Evolutionary conservation across 2,888 invertebrate genomes (phyloP).

Genomic region (Agriopis marginaria): DNA sequence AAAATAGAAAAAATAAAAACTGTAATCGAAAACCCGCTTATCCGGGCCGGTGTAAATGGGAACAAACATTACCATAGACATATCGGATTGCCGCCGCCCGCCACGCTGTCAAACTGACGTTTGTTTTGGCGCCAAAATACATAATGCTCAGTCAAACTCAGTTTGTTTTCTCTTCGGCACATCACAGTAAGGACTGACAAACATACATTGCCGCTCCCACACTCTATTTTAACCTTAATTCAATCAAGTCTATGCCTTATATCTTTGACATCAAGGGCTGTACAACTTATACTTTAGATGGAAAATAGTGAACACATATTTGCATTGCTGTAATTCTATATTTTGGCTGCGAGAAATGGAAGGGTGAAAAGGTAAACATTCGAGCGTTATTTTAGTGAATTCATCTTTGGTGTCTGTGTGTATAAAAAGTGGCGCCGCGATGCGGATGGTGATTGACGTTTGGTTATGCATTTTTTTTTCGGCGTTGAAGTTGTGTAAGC

Average conservation of each 20-base stretch:
- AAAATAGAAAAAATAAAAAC: slow-evolving; percentile 57
- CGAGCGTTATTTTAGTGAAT: slow-evolving; percentile 82
- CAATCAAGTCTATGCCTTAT: slow-evolving; percentile 61
- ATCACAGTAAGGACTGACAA: slow-evolving; percentile 72
- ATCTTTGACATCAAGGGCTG: slow-evolving; percentile 25
- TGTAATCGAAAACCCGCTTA: slow-evolving; percentile 82
- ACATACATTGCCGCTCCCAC: slow-evolving; percentile 54
- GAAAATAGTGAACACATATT: slow-evolving; percentile 47
- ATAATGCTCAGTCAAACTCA: slow-evolving; percentile 82
- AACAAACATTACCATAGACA: slow-evolving; percentile 79
- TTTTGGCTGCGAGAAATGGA: slow-evolving; percentile 81
- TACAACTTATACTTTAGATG: slow-evolving; percentile 30
- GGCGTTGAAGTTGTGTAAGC: slow-evolving; percentile 44
- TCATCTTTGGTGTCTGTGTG: slow-evolving; percentile 75
- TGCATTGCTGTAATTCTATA: slow-evolving; percentile 82
- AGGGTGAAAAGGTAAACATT: slow-evolving; percentile 85
- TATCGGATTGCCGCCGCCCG: slow-evolving; percentile 84
- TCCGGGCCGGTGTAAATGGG: slow-evolving; percentile 78
- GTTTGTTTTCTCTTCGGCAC: slow-evolving; percentile 85
- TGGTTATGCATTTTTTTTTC: slow-evolving; percentile 65
- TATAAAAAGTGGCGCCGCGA: slow-evolving; percentile 81
- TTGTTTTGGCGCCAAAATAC: slow-evolving; percentile 86
- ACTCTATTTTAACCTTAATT: slow-evolving; percentile 32
- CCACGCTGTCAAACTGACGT: slow-evolving; percentile 85
- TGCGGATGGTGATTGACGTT: slow-evolving; percentile 73